Base-by-base conservation (phyloP, 2,797 vertebrate species). In the Epinephelus coioides region DNA sequence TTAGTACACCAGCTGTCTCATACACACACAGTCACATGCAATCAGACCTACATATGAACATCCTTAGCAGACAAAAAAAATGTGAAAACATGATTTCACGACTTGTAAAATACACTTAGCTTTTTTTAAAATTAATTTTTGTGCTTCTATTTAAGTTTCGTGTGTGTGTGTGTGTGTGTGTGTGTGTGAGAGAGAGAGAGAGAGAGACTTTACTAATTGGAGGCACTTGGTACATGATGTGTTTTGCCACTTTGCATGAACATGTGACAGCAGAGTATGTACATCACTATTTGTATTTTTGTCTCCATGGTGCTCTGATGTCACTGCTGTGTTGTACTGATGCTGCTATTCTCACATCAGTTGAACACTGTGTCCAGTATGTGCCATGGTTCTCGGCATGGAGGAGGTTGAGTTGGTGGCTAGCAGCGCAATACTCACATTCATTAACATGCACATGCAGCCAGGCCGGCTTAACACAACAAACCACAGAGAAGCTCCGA, bases 1-100 rank as follows among this genome's bases (percentile, higher is more conserved):
- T 89, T 82, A 87, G 56, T 49, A 70, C 44, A 56, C 34, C 81
- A 77, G 72, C 80, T 86, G 78, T 64, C 46, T 63, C n/a, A 51
- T 44, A 82, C n/a, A 72, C 55, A 73, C 78, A 84, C 34, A 67
- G 57, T 66, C 60, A 57, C 77, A 73, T 61, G 34, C 62, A 72
- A 38, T 38, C 78, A 50, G 13, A 65, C 66, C 27, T 49, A 49
- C 67, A 60, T n/a, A 72, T 44, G 54, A 69, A 49, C 4, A 49
- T 18, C 19, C 40, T 44, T 53, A 56, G 57, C n/a, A 64, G 54
- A 62, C 30, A 51, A 49, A 63, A 73, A 51, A 25, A 59, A 17
- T 7, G 71, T 49, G 10, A 61, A 69, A 69, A 34, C 23, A 62
- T 27, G 27, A 25, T 61, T 27, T 4, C 40, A 77, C 50, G 40